Evolutionary conservation across 2,113 vertebrate species (phyloP).

Genomic region (Colaptes auratus): DNA sequence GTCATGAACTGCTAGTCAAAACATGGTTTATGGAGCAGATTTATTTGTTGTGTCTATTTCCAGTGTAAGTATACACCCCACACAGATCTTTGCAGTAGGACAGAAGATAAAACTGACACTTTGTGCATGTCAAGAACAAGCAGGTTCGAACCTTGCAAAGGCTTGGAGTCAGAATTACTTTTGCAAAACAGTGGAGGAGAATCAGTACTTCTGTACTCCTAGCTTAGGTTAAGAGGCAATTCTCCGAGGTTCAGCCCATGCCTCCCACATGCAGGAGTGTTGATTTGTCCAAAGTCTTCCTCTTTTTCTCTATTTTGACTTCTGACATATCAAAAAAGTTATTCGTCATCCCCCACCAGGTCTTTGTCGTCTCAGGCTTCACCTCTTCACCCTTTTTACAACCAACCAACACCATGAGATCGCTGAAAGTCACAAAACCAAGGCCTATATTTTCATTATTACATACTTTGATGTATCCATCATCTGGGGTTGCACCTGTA

Average conservation of each 20-base stretch:
- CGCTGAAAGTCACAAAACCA: background rate
- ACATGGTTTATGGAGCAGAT: background rate
- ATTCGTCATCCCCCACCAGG: fast-evolving
- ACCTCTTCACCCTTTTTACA: background rate
- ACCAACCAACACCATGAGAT: background rate
- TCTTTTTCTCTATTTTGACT: background rate
- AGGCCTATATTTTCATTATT: background rate
- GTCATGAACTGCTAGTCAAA: background rate
- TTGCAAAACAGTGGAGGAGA: background rate
- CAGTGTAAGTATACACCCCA: background rate
- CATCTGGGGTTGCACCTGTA: fast-evolving
- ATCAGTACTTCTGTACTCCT: background rate
- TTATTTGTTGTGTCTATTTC: background rate
- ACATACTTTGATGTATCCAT: background rate
- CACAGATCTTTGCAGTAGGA: background rate
- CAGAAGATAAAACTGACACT: background rate
- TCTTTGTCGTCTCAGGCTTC: background rate
- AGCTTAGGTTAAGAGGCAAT: background rate
- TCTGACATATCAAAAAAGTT: background rate
- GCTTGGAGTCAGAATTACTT: background rate
- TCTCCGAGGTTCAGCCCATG: background rate
- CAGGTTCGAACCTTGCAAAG: background rate
- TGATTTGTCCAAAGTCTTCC: background rate
- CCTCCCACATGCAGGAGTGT: fast-evolving
- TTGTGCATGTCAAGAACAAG: background rate